phyloP scores from a whole-genome alignment of 2,888 invertebrate species.

The Nemoura dubitans region DNA sequence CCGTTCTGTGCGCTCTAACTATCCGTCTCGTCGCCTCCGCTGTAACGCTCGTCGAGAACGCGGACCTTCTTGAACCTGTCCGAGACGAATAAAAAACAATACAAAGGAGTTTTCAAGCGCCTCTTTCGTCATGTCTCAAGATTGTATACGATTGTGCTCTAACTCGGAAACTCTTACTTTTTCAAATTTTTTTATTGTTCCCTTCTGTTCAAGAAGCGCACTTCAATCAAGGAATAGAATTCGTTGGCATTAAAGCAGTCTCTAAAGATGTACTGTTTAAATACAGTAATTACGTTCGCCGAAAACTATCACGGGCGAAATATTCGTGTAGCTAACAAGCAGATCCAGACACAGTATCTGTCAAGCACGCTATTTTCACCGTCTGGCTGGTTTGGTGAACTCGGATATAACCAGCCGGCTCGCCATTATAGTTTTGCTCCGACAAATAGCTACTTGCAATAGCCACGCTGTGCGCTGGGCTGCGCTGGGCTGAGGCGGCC shows the following conservation, averaged over 20 bases:
- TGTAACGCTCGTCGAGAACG: not conserved
- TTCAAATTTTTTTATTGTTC: not conserved
- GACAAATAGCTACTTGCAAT: too few relatives aligned
- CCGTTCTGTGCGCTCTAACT: too few relatives aligned
- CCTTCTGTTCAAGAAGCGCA: not conserved
- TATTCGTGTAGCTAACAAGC: not conserved
- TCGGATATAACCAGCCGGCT: not conserved
- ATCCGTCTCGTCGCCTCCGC: not conserved
- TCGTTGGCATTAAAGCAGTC: not conserved
- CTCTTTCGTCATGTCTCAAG: conserved; percentile 18
- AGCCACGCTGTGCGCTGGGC: too few relatives aligned
- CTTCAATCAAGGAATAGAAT: not conserved
- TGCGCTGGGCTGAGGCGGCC: too few relatives aligned
- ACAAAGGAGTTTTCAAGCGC: not conserved
- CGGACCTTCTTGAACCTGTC: conserved; percentile 1
- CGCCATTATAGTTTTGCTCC: not conserved
- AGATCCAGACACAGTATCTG: conserved; percentile 14
- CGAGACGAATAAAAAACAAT: not conserved
- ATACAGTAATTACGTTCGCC: not conserved
- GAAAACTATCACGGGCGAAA: conserved; percentile 26
- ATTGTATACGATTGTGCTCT: conserved; percentile 23
- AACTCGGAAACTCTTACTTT: conserved; percentile 1
- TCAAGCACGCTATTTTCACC: conserved; percentile 25
- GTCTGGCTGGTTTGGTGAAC: not conserved
- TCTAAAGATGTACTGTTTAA: conserved; percentile 8